A percentile compares a stretch with the other conserved stretches of the same genome.
These are phyloP conservation scores for Dysmachus trigonus DNA, from an alignment of 2,888 invertebrate species.

Conservation along the genomic window DNA sequence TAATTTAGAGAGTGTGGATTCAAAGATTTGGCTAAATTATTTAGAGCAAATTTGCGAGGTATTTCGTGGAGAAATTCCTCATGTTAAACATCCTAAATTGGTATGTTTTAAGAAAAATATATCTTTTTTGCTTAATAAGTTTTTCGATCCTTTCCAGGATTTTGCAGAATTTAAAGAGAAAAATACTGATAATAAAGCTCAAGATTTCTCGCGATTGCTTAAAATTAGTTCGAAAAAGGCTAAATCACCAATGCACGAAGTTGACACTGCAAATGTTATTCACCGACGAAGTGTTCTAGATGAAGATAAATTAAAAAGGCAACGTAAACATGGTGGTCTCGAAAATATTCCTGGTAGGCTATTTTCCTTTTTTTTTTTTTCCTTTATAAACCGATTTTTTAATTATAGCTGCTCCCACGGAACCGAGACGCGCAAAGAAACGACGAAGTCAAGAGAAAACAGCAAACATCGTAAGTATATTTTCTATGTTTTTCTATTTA, in stretches of 20 bases:
- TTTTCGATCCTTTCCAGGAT: slow-evolving; percentile 58
- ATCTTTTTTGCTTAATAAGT: background rate
- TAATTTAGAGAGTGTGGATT: slow-evolving; percentile 59
- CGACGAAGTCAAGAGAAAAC: slow-evolving; percentile 72
- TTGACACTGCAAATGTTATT: slow-evolving; percentile 58
- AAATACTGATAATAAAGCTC: slow-evolving; percentile 60
- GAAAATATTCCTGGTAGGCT: slow-evolving; percentile 52
- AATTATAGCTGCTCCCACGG: slow-evolving; percentile 57
- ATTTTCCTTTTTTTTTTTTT: background rate
- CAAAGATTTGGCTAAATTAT: slow-evolving; percentile 74
- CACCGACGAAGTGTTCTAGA: slow-evolving; percentile 60
- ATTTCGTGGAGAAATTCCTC: slow-evolving; percentile 91
- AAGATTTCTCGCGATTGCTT: slow-evolving; percentile 61
- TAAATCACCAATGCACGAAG: slow-evolving; percentile 62
- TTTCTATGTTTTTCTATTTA: background rate
- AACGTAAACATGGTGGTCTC: slow-evolving; percentile 60
- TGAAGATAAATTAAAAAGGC: slow-evolving; percentile 62
- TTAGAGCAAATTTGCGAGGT: slow-evolving; percentile 88
- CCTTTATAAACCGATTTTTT: slow-evolving; percentile 8
- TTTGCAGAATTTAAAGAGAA: slow-evolving; percentile 63
- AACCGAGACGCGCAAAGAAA: slow-evolving; percentile 68
- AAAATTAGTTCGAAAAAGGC: slow-evolving; percentile 59
- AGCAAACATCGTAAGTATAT: slow-evolving; percentile 70
- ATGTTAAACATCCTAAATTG: slow-evolving; percentile 78
- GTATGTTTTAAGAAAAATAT: slow-evolving; percentile 61